Base-by-base conservation (phyloP, 2,888 invertebrate species). In the Phoenoteleia sp. region DNA sequence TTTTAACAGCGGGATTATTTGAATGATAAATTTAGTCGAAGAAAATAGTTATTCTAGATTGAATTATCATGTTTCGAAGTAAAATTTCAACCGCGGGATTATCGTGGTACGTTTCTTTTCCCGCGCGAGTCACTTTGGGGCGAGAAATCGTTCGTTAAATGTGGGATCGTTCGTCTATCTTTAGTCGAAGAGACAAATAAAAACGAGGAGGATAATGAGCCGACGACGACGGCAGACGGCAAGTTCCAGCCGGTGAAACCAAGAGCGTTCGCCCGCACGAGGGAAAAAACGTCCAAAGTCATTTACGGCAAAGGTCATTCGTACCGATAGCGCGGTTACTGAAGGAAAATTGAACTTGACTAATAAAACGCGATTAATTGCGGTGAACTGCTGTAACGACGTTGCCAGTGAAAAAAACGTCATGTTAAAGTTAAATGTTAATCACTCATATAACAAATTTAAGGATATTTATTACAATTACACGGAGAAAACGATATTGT, bases 151-250 rank as follows among this genome's bases (percentile, higher is more conserved):
- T 72, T 79, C 75, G 75, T 84, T 64, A 69, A 75, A 75, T 64
- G 58, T 58, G 58, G 71, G 36, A 56, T 72, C 82, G 76, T 3
- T 23, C 58, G 74, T 81, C 84, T 84, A 84, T 84, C 81, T 84
- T 84, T 81, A 84, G 84, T 81, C 80, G 52, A 64, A 49, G 52
- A 71, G 71, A 71, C 80, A 80, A 80, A 84, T 81, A 77, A 84
- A 84, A 74, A 81, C 67, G 81, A 74, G 67, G 29, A 74, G 74
- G 52, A 81, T 81, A 81, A 81, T 74, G 67, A 81, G 74, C 27
- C 74, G 72, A 47, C 80, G 79, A 80, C 77, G 64, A 27, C 47
- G 67, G 42, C 60, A 66, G 66, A 66, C 64, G 58, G 67, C 69
- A 58, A 47, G 52, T 67, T 67, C 47, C 66, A 67, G 76, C 49